phyloP scores from a whole-genome alignment of 2,888 invertebrate species.

The Psylliodes chrysocephalus region DNA sequence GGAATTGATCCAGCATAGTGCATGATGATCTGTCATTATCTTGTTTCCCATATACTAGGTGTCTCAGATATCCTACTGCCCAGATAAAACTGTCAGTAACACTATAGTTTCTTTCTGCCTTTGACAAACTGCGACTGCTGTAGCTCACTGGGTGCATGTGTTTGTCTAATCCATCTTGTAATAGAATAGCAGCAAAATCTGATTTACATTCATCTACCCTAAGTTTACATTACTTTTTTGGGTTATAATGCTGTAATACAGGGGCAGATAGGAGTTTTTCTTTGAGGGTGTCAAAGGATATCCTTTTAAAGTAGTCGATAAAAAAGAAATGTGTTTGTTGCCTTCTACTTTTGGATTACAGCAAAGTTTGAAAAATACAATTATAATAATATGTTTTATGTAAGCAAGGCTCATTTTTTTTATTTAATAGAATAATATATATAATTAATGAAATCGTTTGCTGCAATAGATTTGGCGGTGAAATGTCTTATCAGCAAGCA shows the following conservation, averaged over 20 bases:
- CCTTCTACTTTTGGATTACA: too few relatives aligned
- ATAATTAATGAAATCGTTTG: too few relatives aligned
- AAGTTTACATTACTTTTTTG: slow-evolving; percentile 37
- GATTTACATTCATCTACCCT: slow-evolving; percentile 36
- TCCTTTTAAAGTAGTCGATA: too few relatives aligned
- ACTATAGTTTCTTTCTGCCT: slow-evolving; percentile 43
- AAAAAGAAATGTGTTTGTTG: too few relatives aligned
- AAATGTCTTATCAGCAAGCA: too few relatives aligned
- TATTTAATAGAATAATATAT: too few relatives aligned
- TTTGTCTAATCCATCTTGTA: slow-evolving; percentile 36
- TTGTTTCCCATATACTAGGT: slow-evolving; percentile 39
- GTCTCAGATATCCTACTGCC: slow-evolving; percentile 38
- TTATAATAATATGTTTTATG: too few relatives aligned
- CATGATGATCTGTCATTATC: too few relatives aligned
- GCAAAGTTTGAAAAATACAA: too few relatives aligned
- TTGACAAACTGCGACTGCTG: slow-evolving; percentile 39
- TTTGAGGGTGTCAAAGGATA: slow-evolving; percentile 29
- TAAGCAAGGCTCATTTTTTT: too few relatives aligned
- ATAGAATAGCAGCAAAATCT: slow-evolving; percentile 37
- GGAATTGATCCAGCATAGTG: slow-evolving; percentile 28
- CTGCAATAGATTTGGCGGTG: too few relatives aligned
- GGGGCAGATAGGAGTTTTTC: slow-evolving; percentile 33
- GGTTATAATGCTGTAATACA: slow-evolving; percentile 29
- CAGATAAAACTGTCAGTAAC: slow-evolving; percentile 36
- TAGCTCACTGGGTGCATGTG: slow-evolving; percentile 43